These are phyloP conservation scores for Planiliza haematocheilus DNA, from an alignment of 2,113 vertebrate genomes.

Conservation along the genomic window DNA sequence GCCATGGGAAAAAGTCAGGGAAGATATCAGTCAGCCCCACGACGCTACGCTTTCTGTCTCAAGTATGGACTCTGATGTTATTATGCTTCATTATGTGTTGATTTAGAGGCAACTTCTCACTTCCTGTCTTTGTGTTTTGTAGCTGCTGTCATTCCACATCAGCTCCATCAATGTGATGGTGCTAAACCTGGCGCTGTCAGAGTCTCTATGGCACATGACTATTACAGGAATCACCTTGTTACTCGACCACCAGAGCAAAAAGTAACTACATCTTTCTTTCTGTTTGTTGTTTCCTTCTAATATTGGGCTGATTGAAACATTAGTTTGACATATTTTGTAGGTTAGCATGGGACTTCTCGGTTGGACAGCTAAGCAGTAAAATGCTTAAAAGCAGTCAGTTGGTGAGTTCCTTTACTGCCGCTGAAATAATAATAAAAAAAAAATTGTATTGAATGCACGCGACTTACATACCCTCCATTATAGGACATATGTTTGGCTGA, in stretches of 20 bases:
- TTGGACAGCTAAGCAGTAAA: conserved; percentile 95
- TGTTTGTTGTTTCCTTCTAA: not conserved
- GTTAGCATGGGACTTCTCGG: conserved; percentile 87
- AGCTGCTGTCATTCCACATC: conserved; percentile 93
- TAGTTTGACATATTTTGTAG: conserved; percentile 69
- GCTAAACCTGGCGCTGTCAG: conserved; percentile 90
- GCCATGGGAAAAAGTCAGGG: conserved; percentile 62
- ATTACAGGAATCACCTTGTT: conserved; percentile 88
- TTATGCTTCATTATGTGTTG: not conserved
- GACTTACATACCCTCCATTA: conserved; percentile 18
- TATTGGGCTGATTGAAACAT: not conserved
- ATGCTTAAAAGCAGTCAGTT: conserved; percentile 93
- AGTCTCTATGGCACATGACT: conserved; percentile 97
- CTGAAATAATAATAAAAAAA: not conserved
- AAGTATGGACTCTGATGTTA: conserved; percentile 82
- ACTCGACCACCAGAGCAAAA: conserved; percentile 88
- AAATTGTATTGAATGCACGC: not conserved
- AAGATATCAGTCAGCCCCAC: conserved; percentile 84
- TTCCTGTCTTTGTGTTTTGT: conserved; percentile 14
- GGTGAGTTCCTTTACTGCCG: conserved; percentile 82
- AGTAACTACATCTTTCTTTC: conserved; percentile 42
- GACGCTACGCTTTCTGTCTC: conserved; percentile 87
- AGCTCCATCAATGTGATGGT: conserved; percentile 96
- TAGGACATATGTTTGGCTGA: conserved; percentile 94
- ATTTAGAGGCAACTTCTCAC: conserved; percentile 1